phyloP scores from a whole-genome alignment of 2,888 invertebrate species.

The Heliconius cydno region DNA sequence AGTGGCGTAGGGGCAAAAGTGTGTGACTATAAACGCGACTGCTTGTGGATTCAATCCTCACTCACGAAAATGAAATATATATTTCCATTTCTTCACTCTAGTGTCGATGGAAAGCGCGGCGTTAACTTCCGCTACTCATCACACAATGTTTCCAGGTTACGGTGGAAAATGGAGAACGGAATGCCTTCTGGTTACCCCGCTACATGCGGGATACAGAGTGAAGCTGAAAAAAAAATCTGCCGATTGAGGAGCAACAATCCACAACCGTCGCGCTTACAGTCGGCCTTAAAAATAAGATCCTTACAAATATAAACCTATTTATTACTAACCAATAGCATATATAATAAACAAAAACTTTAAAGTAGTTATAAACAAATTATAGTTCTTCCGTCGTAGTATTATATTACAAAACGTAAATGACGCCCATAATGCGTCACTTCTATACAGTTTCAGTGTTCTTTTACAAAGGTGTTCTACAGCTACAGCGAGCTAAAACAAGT shows the following conservation, averaged over 20 bases:
- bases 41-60: too few relatives aligned
- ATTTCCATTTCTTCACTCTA: too few relatives aligned
- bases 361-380: background rate
- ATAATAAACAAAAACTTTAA: background rate
- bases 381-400: slow-evolving; percentile 16
- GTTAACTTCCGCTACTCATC: background rate
- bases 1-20: too few relatives aligned
- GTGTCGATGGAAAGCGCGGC: background rate
- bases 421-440: slow-evolving; percentile 35
- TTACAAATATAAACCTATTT: background rate
- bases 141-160: too few relatives aligned
- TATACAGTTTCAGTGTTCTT: slow-evolving; percentile 42
- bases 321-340: background rate
- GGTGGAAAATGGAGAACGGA: background rate
- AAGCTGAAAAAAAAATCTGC: background rate
- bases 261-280: background rate
- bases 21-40: too few relatives aligned
- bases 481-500: slow-evolving; percentile 57
- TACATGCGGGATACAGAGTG: background rate
- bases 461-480: slow-evolving; percentile 42
- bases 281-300: background rate
- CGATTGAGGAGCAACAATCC: background rate
- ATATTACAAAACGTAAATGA: slow-evolving; percentile 34
- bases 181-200: background rate
- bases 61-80: too few relatives aligned